Conservation (phyloP, 2,113 vertebrate genomes). For the Pollachius pollachius region DNA sequence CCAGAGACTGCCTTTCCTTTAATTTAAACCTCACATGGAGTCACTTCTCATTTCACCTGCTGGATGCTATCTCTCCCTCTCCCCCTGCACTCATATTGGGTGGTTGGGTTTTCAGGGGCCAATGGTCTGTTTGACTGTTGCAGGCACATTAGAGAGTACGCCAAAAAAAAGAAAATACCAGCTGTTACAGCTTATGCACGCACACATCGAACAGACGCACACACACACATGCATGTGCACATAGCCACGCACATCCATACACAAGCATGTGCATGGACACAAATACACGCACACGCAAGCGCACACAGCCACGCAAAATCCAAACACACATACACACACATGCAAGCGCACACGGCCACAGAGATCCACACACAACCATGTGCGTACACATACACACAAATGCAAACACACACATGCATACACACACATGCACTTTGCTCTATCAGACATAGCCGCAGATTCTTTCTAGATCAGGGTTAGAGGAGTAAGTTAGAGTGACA, state of each 20-base stretch:
- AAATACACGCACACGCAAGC: slow-evolving; percentile 20
- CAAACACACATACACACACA: background rate
- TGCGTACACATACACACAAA: background rate
- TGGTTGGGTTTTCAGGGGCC: slow-evolving; percentile 55
- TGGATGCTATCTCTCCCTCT: slow-evolving; percentile 43
- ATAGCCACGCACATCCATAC: background rate
- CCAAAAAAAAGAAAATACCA: slow-evolving; percentile 33
- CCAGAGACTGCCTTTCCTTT: slow-evolving; percentile 58
- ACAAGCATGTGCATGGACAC: background rate
- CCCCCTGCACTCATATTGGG: slow-evolving; percentile 49
- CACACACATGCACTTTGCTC: slow-evolving; percentile 19
- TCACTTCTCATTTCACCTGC: slow-evolving; percentile 62
- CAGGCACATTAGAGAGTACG: slow-evolving; percentile 41
- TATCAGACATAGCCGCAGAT: slow-evolving; percentile 29
- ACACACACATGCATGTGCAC: background rate
- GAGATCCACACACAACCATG: background rate
- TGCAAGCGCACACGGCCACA: slow-evolving; percentile 13
- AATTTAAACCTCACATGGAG: slow-evolving; percentile 68
- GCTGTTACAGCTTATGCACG: slow-evolving; percentile 50
- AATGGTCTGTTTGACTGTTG: slow-evolving; percentile 52
- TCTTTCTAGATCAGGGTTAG: background rate
- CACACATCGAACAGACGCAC: slow-evolving; percentile 4
- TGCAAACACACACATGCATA: background rate
- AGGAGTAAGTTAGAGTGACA: too few relatives aligned
- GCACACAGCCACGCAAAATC: slow-evolving; percentile 1